These are phyloP conservation scores for Ceyx margarethae DNA, from an alignment of 2,113 vertebrate genomes.

Conservation along the genomic window DNA sequence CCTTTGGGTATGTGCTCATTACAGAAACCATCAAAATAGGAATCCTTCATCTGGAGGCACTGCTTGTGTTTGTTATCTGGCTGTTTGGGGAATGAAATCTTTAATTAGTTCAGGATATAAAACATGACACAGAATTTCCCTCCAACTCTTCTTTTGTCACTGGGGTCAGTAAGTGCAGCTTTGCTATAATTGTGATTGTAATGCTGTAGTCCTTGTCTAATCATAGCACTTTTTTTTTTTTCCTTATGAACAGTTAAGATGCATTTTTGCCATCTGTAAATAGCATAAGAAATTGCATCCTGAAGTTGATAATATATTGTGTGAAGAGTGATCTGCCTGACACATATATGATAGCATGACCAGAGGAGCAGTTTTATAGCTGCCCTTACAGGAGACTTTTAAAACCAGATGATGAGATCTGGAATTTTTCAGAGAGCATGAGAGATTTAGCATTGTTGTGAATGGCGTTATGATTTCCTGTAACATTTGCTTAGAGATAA, in stretches of 20 bases:
- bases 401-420: neutral
- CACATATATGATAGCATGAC: neutral
- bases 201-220: conserved; percentile 50
- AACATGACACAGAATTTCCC: conserved; percentile 65
- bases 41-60: conserved; percentile 57
- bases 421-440: neutral
- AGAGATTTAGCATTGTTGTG: neutral
- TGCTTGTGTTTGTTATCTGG: conserved; percentile 60
- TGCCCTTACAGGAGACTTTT: neutral
- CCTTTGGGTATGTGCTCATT: conserved; percentile 72
- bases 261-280: conserved; percentile 40
- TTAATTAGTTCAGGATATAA: conserved; percentile 77
- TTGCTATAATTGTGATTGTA: conserved; percentile 63
- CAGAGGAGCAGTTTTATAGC: neutral
- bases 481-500: conserved; percentile 28
- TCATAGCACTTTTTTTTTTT: conserved; percentile 43
- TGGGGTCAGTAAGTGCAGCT: conserved; percentile 66
- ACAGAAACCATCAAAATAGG: conserved; percentile 72
- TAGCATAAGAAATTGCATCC: conserved; percentile 28
- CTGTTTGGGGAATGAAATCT: conserved; percentile 66
- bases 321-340: neutral
- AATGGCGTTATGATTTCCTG: neutral
- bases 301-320: conserved; percentile 5
- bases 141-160: conserved; percentile 49
- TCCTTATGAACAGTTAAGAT: conserved; percentile 39